A percentile compares a stretch with the other conserved stretches of the same genome.
These are phyloP conservation scores for Dolichopus griseipennis DNA, from an alignment of 2,888 invertebrate genomes.

Conservation along the genomic window DNA sequence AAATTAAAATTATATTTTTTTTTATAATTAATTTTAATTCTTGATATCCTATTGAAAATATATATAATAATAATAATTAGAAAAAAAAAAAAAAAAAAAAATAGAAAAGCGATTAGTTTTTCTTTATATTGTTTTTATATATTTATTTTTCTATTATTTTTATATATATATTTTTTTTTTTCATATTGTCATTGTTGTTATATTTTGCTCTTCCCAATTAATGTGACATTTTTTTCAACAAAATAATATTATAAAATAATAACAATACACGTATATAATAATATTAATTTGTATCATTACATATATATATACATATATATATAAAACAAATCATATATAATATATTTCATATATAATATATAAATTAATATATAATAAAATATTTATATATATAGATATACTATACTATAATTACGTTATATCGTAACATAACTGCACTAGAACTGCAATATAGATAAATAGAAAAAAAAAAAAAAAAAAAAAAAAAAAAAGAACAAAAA, in stretches of 20 bases:
- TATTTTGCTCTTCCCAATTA: not conserved
- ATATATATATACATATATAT: not conserved
- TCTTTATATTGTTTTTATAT: not conserved
- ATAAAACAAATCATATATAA: not conserved
- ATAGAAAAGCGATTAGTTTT: not conserved
- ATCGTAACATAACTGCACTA: constrained; percentile 4
- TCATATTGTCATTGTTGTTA: not conserved
- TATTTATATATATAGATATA: not conserved
- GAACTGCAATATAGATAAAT: constrained; percentile 4
- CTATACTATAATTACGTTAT: not conserved
- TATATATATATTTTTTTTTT: not conserved
- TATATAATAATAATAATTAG: too few species aligned
- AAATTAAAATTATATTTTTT: not conserved
- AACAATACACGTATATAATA: not conserved
- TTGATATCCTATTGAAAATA: not conserved
- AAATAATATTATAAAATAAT: not conserved
- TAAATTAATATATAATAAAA: not conserved
- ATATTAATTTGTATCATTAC: too few species aligned
- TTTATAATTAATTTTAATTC: not conserved
- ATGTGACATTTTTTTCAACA: not conserved
- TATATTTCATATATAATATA: not conserved
- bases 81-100: too few species aligned
- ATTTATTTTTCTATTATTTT: not conserved
- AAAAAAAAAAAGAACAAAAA: not conserved
- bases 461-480: not conserved